Evolutionary conservation across 2,797 vertebrate genomes (phyloP).

Genomic region (Bothrops alternatus): DNA sequence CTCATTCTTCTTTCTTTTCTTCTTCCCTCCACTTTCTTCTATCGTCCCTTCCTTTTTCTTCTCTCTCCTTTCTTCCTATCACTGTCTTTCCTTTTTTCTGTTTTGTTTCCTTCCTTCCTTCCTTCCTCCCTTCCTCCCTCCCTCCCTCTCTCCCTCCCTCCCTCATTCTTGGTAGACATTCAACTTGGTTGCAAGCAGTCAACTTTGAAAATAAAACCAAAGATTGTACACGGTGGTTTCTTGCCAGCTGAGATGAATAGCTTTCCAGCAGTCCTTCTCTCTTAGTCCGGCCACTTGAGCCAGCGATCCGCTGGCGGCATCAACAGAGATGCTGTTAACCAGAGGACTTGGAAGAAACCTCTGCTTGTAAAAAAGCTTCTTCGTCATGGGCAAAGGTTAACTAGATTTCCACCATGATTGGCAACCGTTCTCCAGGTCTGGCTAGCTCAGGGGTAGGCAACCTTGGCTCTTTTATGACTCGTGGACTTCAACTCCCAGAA

Average conservation of each 20-base stretch:
- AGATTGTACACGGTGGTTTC: too few species aligned
- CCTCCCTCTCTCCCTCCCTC: rapidly evolving
- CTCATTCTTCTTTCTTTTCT: too few species aligned
- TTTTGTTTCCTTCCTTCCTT: not conserved
- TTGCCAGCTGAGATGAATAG: not conserved
- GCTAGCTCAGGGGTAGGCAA: too few species aligned
- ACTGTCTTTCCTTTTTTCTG: not conserved
- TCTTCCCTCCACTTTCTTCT: too few species aligned
- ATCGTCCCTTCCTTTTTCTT: too few species aligned
- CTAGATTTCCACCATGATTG: not conserved
- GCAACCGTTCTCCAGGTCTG: not conserved
- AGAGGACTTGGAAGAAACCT: not conserved
- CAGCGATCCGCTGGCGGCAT: not conserved
- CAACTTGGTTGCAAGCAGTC: not conserved
- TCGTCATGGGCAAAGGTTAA: not conserved
- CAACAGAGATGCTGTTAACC: not conserved
- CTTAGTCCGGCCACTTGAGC: not conserved
- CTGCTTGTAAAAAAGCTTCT: not conserved
- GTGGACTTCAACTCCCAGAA: too few species aligned
- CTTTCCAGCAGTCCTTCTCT: not conserved
- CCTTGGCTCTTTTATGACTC: too few species aligned
- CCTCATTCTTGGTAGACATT: not conserved
- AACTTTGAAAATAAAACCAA: not conserved
- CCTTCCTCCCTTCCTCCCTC: too few species aligned
- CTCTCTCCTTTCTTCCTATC: too few species aligned